phyloP scores from a whole-genome alignment of 1,140 invertebrate species.

The Sinonovacula constricta region DNA sequence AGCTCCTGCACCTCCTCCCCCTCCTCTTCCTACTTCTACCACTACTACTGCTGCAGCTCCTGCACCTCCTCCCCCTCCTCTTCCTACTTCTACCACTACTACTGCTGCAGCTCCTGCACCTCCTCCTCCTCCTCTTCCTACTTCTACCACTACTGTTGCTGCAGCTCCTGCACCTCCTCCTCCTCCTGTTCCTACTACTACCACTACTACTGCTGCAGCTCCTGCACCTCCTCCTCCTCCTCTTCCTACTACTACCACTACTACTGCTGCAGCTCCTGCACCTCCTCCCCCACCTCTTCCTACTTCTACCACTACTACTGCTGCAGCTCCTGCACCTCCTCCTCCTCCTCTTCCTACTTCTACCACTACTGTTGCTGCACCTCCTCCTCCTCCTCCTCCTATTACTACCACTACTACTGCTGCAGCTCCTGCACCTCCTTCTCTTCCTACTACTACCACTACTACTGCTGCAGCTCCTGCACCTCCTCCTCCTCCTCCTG shows the following conservation, averaged over 20 bases:
- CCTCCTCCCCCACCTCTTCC: too few species aligned
- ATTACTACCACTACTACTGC: background rate
- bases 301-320: too few species aligned
- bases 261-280: background rate
- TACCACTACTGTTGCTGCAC: background rate
- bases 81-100: background rate
- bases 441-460: background rate
- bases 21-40: too few species aligned
- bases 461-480: too few species aligned
- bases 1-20: background rate
- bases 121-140: too few species aligned
- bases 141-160: too few species aligned
- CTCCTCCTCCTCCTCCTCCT: background rate
- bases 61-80: background rate
- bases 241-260: too few species aligned
- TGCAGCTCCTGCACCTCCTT: background rate
- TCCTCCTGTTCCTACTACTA: slow-evolving; percentile 15
- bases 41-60: background rate
- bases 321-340: background rate
- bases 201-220: too few species aligned
- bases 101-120: background rate
- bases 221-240: background rate
- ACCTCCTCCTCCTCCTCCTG: background rate
- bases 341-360: slow-evolving; percentile 2
- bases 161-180: slow-evolving; percentile 13